Evolutionary conservation across 2,113 vertebrate genomes (phyloP).

Genomic region (Lichenostomus cassidix): DNA sequence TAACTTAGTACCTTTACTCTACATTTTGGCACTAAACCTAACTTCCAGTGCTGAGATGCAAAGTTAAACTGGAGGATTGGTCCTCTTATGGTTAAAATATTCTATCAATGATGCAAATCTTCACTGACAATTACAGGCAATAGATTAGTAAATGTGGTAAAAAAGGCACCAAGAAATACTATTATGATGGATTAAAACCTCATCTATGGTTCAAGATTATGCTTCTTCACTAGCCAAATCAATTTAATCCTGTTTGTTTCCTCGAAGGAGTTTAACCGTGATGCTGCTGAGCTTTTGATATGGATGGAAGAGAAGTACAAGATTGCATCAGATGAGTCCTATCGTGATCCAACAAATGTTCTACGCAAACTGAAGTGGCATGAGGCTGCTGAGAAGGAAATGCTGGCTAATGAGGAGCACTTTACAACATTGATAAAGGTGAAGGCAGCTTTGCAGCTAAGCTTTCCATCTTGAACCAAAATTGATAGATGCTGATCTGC

Average conservation of each 20-base stretch:
- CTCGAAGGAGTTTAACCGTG: constrained; percentile 83
- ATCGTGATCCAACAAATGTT: constrained; percentile 78
- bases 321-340: constrained; percentile 80
- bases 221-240: background rate
- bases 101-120: background rate
- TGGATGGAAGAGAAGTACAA: constrained; percentile 90
- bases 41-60: background rate
- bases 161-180: background rate
- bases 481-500: background rate
- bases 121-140: background rate
- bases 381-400: constrained; percentile 81
- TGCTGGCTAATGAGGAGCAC: constrained; percentile 79
- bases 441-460: background rate
- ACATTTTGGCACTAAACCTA: background rate
- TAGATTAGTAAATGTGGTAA: background rate
- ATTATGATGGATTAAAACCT: background rate
- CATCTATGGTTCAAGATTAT: background rate
- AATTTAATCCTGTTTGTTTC: background rate
- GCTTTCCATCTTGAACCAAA: background rate
- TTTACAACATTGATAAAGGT: constrained; percentile 80
- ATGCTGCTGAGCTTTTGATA: constrained; percentile 79
- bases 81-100: background rate
- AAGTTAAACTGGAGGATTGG: background rate
- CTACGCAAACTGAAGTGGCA: constrained; percentile 83
- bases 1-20: background rate